Percentiles rank a stretch among this genome's conserved stretches.
Conservation (phyloP, 1,140 invertebrate genomes). For the Tribolium castaneum region DNA sequence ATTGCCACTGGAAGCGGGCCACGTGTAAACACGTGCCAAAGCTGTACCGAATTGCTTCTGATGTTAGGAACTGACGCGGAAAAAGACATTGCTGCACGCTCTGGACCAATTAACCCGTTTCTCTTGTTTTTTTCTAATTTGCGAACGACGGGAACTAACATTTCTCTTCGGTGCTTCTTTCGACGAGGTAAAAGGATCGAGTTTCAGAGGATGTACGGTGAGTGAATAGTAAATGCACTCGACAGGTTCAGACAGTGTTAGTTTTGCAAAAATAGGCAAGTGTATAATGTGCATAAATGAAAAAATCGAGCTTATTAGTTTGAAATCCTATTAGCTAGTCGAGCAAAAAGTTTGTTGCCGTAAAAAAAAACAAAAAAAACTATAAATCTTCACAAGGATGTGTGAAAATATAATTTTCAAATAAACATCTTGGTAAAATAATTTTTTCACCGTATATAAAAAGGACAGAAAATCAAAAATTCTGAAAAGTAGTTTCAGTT, state of each 20-base stretch:
- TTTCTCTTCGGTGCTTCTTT: neutral
- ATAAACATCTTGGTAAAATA: too few relatives aligned
- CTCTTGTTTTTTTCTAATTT: conserved; percentile 14
- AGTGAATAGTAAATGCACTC: neutral
- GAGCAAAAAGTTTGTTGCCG: too few relatives aligned
- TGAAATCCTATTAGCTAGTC: too few relatives aligned
- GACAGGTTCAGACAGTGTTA: neutral
- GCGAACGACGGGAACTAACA: neutral
- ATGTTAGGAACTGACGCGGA: conserved; percentile 8
- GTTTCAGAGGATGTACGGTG: neutral
- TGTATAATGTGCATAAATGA: too few relatives aligned
- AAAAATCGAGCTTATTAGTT: too few relatives aligned
- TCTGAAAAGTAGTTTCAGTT: too few relatives aligned
- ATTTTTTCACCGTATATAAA: too few relatives aligned
- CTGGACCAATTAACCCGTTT: neutral
- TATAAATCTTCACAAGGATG: too few relatives aligned
- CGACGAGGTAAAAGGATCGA: neutral
- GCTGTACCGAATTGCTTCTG: conserved; percentile 12
- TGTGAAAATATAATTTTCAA: too few relatives aligned
- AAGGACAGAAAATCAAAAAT: too few relatives aligned
- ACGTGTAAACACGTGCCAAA: conserved; percentile 30
- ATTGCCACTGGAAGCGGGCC: conserved; percentile 12
- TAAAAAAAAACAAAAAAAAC: too few relatives aligned
- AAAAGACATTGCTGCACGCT: conserved; percentile 23
- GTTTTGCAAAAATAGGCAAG: too few relatives aligned